Percentiles rank a stretch among this genome's conserved stretches.
Evolutionary conservation across 92 coral and sea anemone genomes (phyloP).

Genomic region (Paragorgia papillata): DNA sequence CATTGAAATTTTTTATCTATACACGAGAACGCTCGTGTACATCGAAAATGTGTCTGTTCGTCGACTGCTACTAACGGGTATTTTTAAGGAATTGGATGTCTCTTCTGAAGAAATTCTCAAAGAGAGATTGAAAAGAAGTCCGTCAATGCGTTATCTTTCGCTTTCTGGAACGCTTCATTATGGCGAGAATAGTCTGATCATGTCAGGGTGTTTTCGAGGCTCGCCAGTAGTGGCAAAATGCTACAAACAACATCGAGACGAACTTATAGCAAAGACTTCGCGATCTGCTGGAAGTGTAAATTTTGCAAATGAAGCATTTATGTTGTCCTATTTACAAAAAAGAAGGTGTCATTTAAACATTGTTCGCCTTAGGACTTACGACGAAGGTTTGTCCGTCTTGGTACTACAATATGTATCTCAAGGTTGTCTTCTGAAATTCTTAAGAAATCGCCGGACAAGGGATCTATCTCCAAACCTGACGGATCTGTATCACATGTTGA

Average conservation of each 20-base stretch:
- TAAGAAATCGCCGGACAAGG: constrained; percentile 9
- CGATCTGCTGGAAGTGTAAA: background rate
- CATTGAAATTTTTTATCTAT: constrained; percentile 15
- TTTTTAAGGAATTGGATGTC: constrained; percentile 6
- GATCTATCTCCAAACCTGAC: background rate
- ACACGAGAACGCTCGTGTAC: constrained; percentile 6
- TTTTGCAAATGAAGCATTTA: constrained; percentile 4
- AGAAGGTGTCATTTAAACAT: background rate
- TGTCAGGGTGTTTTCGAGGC: background rate
- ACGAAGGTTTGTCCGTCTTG: background rate
- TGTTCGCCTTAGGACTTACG: background rate
- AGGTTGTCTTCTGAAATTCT: background rate
- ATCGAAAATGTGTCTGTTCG: constrained; percentile 12
- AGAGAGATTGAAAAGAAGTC: too few relatives aligned
- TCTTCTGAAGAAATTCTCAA: constrained; percentile 16
- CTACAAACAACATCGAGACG: constrained; percentile 1
- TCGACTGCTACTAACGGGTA: background rate
- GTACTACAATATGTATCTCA: background rate
- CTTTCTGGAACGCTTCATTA: constrained; percentile 1
- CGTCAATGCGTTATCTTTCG: background rate
- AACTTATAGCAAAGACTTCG: background rate
- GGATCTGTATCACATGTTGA: background rate
- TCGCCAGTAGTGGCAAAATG: constrained; percentile 12
- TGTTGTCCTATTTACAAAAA: background rate
- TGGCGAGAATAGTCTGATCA: constrained; percentile 6